These are phyloP conservation scores for Dendroctonus valens DNA, from an alignment of 1,140 invertebrate species.

Conservation along the genomic window DNA sequence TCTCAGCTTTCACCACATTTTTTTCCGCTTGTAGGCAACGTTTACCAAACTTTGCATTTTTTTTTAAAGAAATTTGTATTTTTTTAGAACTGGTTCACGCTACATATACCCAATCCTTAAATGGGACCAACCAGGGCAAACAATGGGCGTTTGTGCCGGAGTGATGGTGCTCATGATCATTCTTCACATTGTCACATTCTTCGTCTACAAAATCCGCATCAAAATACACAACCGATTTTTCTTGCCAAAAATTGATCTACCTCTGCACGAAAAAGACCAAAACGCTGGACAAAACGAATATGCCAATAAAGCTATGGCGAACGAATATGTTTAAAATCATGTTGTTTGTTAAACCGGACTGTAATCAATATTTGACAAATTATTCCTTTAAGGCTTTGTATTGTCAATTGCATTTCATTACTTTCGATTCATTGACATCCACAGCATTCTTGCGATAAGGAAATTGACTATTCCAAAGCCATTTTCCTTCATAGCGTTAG, in stretches of 20 bases:
- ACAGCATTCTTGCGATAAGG: too few relatives aligned
- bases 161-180: slow-evolving; percentile 55
- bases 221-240: slow-evolving; percentile 5
- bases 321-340: slow-evolving; percentile 33
- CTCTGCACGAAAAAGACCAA: slow-evolving; percentile 7
- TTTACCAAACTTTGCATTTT: slow-evolving; percentile 2
- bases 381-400: too few relatives aligned
- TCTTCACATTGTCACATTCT: slow-evolving; percentile 51
- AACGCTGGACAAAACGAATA: slow-evolving; percentile 18
- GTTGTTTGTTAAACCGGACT: neutral
- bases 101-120: slow-evolving; percentile 70
- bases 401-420: too few relatives aligned
- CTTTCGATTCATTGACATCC: too few relatives aligned
- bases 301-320: slow-evolving; percentile 36
- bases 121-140: slow-evolving; percentile 58
- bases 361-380: too few relatives aligned
- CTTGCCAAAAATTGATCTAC: slow-evolving; percentile 1
- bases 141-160: slow-evolving; percentile 55
- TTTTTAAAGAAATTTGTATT: slow-evolving; percentile 1
- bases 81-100: slow-evolving; percentile 58
- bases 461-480: too few relatives aligned
- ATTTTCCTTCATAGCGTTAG: too few relatives aligned
- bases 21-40: too few relatives aligned
- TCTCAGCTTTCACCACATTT: too few relatives aligned
- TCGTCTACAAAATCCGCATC: slow-evolving; percentile 35